These are phyloP conservation scores for Notolabrus celidotus DNA, from an alignment of 2,797 vertebrate species.

Conservation along the genomic window DNA sequence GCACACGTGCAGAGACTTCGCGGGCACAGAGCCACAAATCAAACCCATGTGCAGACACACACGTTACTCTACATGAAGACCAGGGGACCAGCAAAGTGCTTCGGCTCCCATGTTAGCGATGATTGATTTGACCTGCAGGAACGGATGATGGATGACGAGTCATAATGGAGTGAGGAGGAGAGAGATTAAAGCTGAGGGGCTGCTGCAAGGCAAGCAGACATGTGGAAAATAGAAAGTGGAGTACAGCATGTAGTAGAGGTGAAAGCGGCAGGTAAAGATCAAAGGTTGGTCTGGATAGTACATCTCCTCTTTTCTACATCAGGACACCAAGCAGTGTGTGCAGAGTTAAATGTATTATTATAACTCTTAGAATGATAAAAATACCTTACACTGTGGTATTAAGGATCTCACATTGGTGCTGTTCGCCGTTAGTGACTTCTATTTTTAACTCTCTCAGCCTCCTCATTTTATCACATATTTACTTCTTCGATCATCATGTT, in stretches of 20 bases:
- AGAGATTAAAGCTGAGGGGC: slow-evolving; percentile 24
- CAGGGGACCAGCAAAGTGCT: slow-evolving; percentile 4
- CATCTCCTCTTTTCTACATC: too few relatives aligned
- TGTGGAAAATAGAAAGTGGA: slow-evolving; percentile 5
- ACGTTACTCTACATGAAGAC: background rate
- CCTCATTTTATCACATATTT: too few relatives aligned
- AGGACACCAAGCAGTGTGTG: too few relatives aligned
- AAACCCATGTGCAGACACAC: background rate
- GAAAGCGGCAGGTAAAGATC: background rate
- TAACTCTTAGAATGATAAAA: too few relatives aligned
- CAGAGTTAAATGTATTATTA: too few relatives aligned
- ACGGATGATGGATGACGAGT: slow-evolving; percentile 36
- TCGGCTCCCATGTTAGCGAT: slow-evolving; percentile 7
- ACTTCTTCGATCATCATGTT: too few relatives aligned
- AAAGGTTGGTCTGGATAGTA: too few relatives aligned
- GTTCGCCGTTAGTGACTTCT: too few relatives aligned
- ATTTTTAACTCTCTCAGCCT: too few relatives aligned
- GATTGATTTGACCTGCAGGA: slow-evolving; percentile 26
- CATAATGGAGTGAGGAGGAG: background rate
- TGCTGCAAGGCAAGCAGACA: background rate
- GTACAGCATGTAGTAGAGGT: background rate
- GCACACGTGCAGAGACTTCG: background rate
- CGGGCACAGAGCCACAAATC: background rate
- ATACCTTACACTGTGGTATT: too few relatives aligned
- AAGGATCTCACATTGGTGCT: too few relatives aligned